These are phyloP conservation scores for Elegia similella DNA, from an alignment of 2,888 invertebrate species.

Conservation along the genomic window DNA sequence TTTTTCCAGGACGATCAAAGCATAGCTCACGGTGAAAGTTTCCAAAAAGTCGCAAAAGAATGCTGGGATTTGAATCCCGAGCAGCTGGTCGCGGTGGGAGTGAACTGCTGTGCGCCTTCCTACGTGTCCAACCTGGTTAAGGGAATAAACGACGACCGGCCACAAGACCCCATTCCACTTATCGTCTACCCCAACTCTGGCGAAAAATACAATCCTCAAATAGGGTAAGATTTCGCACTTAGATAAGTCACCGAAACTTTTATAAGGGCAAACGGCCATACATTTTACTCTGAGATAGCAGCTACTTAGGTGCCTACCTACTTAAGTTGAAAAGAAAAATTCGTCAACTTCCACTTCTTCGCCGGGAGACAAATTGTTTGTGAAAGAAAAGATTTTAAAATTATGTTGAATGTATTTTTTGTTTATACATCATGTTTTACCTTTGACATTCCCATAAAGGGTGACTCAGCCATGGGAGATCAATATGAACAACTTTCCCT, in stretches of 20 bases:
- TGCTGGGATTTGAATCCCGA: constrained; percentile 87
- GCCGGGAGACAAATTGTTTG: background rate
- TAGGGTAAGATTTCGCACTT: constrained; percentile 77
- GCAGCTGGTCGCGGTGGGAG: constrained; percentile 91
- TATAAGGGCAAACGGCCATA: constrained; percentile 28
- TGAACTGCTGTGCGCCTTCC: constrained; percentile 89
- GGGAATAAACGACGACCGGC: constrained; percentile 75
- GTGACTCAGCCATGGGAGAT: no score
- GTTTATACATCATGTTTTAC: no score
- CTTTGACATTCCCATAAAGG: no score
- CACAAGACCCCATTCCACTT: constrained; percentile 84
- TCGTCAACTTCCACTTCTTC: background rate
- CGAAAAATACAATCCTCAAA: constrained; percentile 87
- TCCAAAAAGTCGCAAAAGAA: constrained; percentile 86
- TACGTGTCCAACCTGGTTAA: constrained; percentile 62
- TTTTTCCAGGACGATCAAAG: constrained; percentile 69
- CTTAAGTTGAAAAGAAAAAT: constrained; percentile 10
- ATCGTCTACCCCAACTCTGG: constrained; percentile 97
- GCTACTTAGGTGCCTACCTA: constrained; percentile 21
- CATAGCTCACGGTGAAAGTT: constrained; percentile 90
- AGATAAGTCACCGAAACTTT: constrained; percentile 25
- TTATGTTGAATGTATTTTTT: background rate
- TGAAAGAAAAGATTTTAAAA: background rate
- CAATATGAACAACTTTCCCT: no score
- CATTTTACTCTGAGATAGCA: constrained; percentile 29